phyloP scores from a whole-genome alignment of 2,113 vertebrate genomes.

The Cercopithecus mona region DNA sequence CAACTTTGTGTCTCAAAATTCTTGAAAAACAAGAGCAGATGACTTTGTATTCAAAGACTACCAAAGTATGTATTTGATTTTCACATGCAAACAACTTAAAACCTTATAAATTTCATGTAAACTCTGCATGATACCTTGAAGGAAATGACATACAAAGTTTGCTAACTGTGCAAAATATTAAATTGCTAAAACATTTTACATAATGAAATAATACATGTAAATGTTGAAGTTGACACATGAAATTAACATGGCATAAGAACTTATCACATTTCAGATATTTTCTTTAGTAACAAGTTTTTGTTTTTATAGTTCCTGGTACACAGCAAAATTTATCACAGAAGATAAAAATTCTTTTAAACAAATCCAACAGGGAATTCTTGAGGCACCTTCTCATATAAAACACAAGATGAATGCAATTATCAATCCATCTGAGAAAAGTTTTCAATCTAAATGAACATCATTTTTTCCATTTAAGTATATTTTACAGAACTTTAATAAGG shows the following conservation, averaged over 20 bases:
- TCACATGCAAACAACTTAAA: slow-evolving; percentile 74
- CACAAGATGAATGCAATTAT: slow-evolving; percentile 72
- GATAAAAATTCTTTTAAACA: slow-evolving; percentile 81
- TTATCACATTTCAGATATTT: slow-evolving; percentile 79
- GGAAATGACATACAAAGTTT: slow-evolving; percentile 79
- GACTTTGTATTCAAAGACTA: slow-evolving; percentile 75
- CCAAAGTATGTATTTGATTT: slow-evolving; percentile 74
- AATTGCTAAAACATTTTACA: slow-evolving; percentile 83
- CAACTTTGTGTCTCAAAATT: slow-evolving; percentile 67
- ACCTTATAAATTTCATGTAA: slow-evolving; percentile 61
- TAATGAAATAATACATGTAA: slow-evolving; percentile 78
- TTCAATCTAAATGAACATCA: slow-evolving; percentile 71
- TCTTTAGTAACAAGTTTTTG: slow-evolving; percentile 77
- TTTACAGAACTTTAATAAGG: slow-evolving; percentile 81
- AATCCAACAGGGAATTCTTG: slow-evolving; percentile 78
- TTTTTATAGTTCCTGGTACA: slow-evolving; percentile 75
- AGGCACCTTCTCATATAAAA: slow-evolving; percentile 82
- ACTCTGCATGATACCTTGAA: slow-evolving; percentile 76
- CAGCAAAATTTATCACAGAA: slow-evolving; percentile 78
- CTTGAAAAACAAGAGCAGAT: slow-evolving; percentile 70
- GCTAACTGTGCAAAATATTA: slow-evolving; percentile 84
- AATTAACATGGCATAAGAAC: slow-evolving; percentile 68
- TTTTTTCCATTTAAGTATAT: slow-evolving; percentile 72
- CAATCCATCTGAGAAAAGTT: slow-evolving; percentile 77
- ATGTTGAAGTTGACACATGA: slow-evolving; percentile 78